These are phyloP conservation scores for Dynastes hyllus DNA, from an alignment of 2,888 invertebrate genomes.

Conservation along the genomic window DNA sequence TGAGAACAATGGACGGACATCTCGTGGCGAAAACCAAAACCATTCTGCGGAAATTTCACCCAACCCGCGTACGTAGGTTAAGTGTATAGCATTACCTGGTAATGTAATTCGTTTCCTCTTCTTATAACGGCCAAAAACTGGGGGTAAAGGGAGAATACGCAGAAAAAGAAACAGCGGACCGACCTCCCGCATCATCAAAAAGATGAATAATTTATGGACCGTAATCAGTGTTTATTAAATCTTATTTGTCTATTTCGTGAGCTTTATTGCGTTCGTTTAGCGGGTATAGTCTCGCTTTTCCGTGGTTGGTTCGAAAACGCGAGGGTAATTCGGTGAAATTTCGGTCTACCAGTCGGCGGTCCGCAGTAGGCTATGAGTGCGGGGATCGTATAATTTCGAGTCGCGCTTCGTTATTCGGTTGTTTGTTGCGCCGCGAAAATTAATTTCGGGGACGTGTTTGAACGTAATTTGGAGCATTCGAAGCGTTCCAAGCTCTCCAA, in stretches of 20 bases:
- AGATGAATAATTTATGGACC: conserved; percentile 41
- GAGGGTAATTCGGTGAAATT: background rate
- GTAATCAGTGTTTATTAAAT: conserved; percentile 45
- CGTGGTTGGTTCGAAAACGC: background rate
- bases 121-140: background rate
- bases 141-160: too few relatives aligned
- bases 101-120: conserved; percentile 20
- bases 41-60: too few relatives aligned
- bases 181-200: background rate
- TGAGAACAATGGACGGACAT: background rate
- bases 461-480: too few relatives aligned
- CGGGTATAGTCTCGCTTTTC: conserved; percentile 3
- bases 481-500: too few relatives aligned
- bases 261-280: conserved; percentile 40
- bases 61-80: conserved; percentile 10
- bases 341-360: background rate
- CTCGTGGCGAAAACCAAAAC: too few relatives aligned
- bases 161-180: background rate
- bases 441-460: conserved; percentile 14
- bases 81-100: conserved; percentile 21
- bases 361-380: background rate
- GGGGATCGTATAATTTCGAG: background rate
- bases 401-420: background rate
- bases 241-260: conserved; percentile 34
- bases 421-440: conserved; percentile 8